A percentile compares a stretch with the other conserved stretches of the same genome.
phyloP scores from a whole-genome alignment of 2,888 invertebrate species.

The Diabrotica balteata region DNA sequence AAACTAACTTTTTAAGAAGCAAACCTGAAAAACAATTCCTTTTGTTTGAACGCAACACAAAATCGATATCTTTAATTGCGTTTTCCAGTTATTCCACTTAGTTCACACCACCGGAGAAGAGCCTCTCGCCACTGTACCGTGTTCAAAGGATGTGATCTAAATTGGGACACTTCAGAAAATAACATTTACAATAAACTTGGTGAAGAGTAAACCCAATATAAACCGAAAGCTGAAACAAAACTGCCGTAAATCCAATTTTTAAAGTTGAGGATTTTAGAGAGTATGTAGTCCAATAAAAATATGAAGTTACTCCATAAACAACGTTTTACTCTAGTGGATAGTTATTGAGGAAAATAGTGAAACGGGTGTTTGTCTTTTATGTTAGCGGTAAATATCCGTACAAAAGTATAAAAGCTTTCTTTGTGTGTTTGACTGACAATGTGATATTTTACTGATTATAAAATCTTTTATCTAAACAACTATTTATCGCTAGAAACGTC shows the following conservation, averaged over 20 bases:
- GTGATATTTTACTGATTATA: too few species aligned
- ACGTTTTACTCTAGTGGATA: background rate
- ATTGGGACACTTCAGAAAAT: slow-evolving; percentile 9
- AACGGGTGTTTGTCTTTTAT: background rate
- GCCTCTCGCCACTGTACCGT: background rate
- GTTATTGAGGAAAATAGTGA: slow-evolving; percentile 1
- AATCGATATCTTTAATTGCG: slow-evolving; percentile 5
- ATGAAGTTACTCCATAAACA: slow-evolving; percentile 2
- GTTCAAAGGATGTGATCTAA: background rate
- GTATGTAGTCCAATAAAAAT: slow-evolving; percentile 6
- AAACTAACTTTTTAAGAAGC: too few species aligned
- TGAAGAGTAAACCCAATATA: slow-evolving; percentile 14
- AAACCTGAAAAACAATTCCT: background rate
- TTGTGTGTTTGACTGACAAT: too few species aligned
- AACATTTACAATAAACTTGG: slow-evolving; percentile 16
- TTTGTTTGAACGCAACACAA: slow-evolving; percentile 4
- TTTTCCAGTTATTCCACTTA: slow-evolving; percentile 1
- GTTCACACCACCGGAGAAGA: background rate
- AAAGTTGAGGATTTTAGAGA: slow-evolving; percentile 11
- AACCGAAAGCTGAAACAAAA: slow-evolving; percentile 15
- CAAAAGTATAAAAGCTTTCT: too few species aligned
- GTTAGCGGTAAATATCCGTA: background rate
- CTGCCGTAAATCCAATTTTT: slow-evolving; percentile 18
- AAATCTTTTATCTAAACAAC: too few species aligned
- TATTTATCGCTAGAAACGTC: too few species aligned